Base-by-base conservation (phyloP, 2,888 invertebrate genomes). In the Elgonia sp. region DNA sequence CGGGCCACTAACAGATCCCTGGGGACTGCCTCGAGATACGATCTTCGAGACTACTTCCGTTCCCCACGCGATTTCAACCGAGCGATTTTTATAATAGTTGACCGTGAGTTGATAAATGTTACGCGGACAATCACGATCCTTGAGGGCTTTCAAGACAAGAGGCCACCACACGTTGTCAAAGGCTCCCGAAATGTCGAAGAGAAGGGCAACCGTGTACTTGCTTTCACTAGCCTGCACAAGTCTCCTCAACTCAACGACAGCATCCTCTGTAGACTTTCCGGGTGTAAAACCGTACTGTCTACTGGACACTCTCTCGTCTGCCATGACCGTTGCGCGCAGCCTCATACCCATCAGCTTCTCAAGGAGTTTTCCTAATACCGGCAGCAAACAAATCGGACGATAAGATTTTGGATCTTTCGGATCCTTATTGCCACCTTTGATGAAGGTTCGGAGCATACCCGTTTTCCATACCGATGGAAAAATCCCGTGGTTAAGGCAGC, bases 111-210 rank as follows among this genome's bases (percentile, higher is more conserved):
- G 9, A 53, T 77, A 89, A 0, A 90, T n/a, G 57, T 90, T 89
- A 46, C 8, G 76, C 9, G 6, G 77, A 62, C 80, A 83, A 46
- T 50, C 83, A 8, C 83, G 83, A 20, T 83, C 20, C 18, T 76
- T 80, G 0, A 91, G 67, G 1, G 72, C 46, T 10, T 75, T 14
- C 1, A 91, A 29, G 1, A 90, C 86, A 0, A 86, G 42, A 0
- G 90, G 91, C 90, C 91, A 91, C 89, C 90, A 90, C 9, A 89
- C 88, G 20, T 89, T 89, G 40, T 90, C 88, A 18, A 90, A 91
- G 0, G 90, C 90, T 0, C 89, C 90, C 0, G 82, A 69, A 18
- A 90, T 90, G 57, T 91, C 91, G 16, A 90, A 90, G 0, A 73
- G 73, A 1, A 82, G 42, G 0, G 21, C 46, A 0, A 39, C 53